phyloP scores from a whole-genome alignment of 2,888 invertebrate species.

The Aromia moschata region DNA sequence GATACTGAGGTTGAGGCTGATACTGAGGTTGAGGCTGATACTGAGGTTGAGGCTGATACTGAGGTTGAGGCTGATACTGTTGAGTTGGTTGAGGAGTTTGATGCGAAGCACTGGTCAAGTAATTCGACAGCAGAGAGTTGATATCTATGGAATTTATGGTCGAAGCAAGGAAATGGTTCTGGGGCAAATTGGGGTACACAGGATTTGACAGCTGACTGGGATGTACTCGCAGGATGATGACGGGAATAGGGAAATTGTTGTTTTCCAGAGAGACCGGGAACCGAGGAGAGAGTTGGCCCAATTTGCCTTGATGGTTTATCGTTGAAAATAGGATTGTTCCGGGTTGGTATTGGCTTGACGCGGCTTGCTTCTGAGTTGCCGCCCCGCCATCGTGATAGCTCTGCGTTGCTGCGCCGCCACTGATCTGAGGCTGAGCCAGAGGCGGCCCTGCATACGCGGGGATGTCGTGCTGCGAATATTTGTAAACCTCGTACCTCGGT shows the following conservation, averaged over 20 bases:
- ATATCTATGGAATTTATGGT: constrained; percentile 68
- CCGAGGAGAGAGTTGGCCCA: constrained; percentile 65
- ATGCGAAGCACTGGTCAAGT: constrained; percentile 60
- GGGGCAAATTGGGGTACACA: constrained; percentile 67
- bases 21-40: constrained; percentile 12
- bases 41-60: constrained; percentile 37
- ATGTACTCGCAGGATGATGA: constrained; percentile 68
- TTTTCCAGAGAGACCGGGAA: constrained; percentile 63
- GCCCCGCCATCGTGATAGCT: neutral
- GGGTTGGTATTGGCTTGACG: constrained; percentile 45
- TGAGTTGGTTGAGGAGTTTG: no score
- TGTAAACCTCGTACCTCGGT: constrained; percentile 73
- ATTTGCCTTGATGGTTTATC: constrained; percentile 60
- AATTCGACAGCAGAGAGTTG: constrained; percentile 67
- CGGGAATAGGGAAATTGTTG: constrained; percentile 64
- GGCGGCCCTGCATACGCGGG: constrained; percentile 56
- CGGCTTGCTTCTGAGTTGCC: constrained; percentile 1
- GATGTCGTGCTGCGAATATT: constrained; percentile 75
- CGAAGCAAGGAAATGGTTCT: constrained; percentile 66
- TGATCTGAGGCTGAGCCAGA: neutral
- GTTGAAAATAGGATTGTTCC: constrained; percentile 58
- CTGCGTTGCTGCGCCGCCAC: neutral
- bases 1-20: constrained; percentile 38
- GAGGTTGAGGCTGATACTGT: constrained; percentile 33
- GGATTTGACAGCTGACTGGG: constrained; percentile 68